Base-by-base conservation (phyloP, 2,888 invertebrate genomes). In the Campoletis raptor region DNA sequence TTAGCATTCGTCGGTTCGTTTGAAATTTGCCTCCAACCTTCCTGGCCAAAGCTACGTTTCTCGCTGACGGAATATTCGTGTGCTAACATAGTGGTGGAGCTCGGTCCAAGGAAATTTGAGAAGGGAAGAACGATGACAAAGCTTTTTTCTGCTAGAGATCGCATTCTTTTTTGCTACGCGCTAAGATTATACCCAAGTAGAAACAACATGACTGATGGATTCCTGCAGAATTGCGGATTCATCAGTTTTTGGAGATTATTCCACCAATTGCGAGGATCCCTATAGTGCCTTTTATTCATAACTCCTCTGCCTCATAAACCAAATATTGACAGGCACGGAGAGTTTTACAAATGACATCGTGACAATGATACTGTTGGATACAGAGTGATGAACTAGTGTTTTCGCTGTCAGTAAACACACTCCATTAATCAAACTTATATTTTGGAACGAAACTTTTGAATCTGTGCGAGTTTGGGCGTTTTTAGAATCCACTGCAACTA, bases 1-100 rank as follows among this genome's bases (percentile, higher is more conserved):
- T 74, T 85, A 79, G 69, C 18, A 52, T 72, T 81, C 70, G n/a
- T 52, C 30, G 69, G 72, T 74, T 81, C 61, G 6, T 18, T 8
- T 45, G 74, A 36, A 78, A 82, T 76, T 79, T 64, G 21, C 82
- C 45, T 36, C 12, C 67, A 69, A 52, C 42, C 52, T 69, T 57
- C 48, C 70, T 61, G 54, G 64, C 57, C 37, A 37, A 72, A 73
- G 54, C 57, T 84, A 42, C 69, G 45, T 57, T 66, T 81, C 54
- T 76, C 52, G 66, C 42, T 76, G 70, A 70, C 24, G 70, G 48
- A 21, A 24, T 72, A 61, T 42, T 61, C 18, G 37, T 24, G 6
- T 69, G 42, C 36, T 37, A 30, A 54, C 15, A 42, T 40, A 42
- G 66, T 15, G 30, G 8, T 4, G 30, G 54, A 67, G 15, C n/a